Conservation (phyloP, 2,888 invertebrate genomes). For the Pterostichus niger region DNA sequence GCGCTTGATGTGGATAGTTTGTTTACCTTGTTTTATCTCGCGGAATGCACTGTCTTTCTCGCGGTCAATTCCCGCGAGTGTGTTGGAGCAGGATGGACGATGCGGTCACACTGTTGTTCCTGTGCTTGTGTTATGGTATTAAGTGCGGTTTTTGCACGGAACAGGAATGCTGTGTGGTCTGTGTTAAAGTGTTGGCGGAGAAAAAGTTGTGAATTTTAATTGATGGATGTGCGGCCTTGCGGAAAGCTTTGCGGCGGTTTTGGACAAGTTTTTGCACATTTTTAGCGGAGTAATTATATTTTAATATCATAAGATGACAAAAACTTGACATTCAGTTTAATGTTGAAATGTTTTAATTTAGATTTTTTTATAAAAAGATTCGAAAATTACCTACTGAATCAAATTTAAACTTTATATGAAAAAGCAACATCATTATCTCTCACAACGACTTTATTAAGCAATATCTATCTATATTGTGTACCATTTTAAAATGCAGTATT, state of each 20-base stretch:
- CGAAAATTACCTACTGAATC: conserved; percentile 5
- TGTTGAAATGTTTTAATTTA: conserved; percentile 31
- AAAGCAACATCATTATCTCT: background rate
- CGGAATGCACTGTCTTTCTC: conserved; percentile 13
- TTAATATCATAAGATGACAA: conserved; percentile 26
- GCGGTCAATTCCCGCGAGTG: background rate
- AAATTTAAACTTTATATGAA: background rate
- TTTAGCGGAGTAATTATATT: conserved; percentile 34
- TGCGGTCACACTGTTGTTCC: background rate
- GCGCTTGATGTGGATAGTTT: conserved; percentile 23
- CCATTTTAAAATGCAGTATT: too few relatives aligned
- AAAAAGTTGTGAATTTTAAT: conserved; percentile 57
- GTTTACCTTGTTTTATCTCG: conserved; percentile 14
- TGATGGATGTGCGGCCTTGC: conserved; percentile 39
- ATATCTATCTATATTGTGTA: background rate
- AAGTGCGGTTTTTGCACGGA: conserved; percentile 40
- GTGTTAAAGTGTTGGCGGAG: conserved; percentile 24
- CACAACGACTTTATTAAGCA: background rate
- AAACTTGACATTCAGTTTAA: conserved; percentile 3
- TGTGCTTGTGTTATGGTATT: conserved; percentile 23
- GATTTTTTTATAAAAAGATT: conserved; percentile 24
- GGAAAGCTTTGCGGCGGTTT: conserved; percentile 30
- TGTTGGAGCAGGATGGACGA: background rate
- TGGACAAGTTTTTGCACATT: conserved; percentile 31
- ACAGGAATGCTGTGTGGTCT: conserved; percentile 52